Evolutionary conservation across 2,888 invertebrate genomes (phyloP).

Genomic region (Hypolimnas misippus): DNA sequence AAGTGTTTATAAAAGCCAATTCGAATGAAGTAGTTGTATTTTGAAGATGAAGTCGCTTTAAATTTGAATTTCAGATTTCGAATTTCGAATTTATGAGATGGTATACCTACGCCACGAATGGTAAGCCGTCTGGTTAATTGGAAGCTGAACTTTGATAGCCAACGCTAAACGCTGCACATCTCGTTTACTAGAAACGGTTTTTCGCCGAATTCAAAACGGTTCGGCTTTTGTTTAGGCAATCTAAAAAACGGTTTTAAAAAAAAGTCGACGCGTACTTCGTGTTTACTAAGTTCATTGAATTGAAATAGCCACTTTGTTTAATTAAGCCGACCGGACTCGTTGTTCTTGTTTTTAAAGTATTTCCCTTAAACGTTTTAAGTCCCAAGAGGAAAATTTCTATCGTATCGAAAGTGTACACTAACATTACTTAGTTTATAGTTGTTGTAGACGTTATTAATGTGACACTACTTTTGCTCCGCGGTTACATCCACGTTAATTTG

Average conservation of each 20-base stretch:
- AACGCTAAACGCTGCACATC: neutral
- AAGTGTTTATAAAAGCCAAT: too few relatives aligned
- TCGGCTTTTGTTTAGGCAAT: neutral
- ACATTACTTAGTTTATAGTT: too few relatives aligned
- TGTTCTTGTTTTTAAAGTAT: constrained; percentile 1
- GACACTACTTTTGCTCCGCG: too few relatives aligned
- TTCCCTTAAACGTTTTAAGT: neutral
- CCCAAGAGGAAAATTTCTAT: too few relatives aligned
- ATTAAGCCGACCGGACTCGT: constrained; percentile 25
- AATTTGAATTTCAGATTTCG: neutral
- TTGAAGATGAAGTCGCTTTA: too few relatives aligned
- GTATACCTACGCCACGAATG: neutral
- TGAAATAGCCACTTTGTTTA: constrained; percentile 16
- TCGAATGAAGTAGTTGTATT: too few relatives aligned
- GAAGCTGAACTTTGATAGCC: neutral
- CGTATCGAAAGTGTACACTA: too few relatives aligned
- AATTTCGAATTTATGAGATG: neutral
- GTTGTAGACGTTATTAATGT: too few relatives aligned
- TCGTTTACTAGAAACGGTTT: constrained; percentile 10
- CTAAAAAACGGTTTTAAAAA: constrained; percentile 10
- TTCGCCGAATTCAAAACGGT: constrained; percentile 4
- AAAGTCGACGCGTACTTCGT: neutral
- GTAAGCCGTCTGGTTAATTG: neutral
- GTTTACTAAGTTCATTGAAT: neutral
- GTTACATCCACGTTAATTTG: too few relatives aligned